Base-by-base conservation (phyloP, 1,140 invertebrate species). In the Sycophaga agraensis region DNA sequence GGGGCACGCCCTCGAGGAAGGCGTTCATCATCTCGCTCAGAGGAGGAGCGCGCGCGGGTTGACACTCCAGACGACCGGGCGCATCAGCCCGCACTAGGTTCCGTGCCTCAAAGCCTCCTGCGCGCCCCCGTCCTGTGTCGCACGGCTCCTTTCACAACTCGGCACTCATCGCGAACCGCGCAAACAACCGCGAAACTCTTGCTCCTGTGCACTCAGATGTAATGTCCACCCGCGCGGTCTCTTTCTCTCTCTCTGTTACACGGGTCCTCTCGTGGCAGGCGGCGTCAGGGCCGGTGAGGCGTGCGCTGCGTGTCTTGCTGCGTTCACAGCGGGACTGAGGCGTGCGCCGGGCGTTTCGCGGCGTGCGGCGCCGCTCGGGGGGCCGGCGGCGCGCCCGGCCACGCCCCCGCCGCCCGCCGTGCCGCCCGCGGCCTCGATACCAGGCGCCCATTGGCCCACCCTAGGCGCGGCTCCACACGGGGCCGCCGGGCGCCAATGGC, bases 1-100 rank as follows among this genome's bases (percentile, higher is more conserved):
- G 48, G 37, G 28, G 5, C 28, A 4, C 28, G 61, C 72, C 77
- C 59, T 87, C 86, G 73, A 88, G 79, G 68, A 86, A 87, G 50
- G 83, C 82, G 74, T 85, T 87, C 75, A 87, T 87, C n/a, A n/a
- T n/a, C n/a, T n/a, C n/a, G n/a, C n/a, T n/a, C n/a, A n/a, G n/a
- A n/a, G n/a, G n/a, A n/a, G n/a, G n/a, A 17, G 35, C 39, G 46
- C 16, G 1, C 50, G 54, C 12, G 55, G 64, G 26, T 57, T 37
- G 11, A 12, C 24, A 4, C 8, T 22, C 37, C 22, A 11, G 37
- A n/a, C n/a, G n/a, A 40, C 39, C 39, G 46, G 24, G 40, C 53
- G 45, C 60, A 49, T 63, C 45, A 58, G 45, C 43, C 16, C 26
- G 8, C 21, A 28, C 31, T 9, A 2, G 40, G 9, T n/a, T n/a